Base-by-base conservation (phyloP, 2,888 invertebrate species). In the Drosophila subquinaria region DNA sequence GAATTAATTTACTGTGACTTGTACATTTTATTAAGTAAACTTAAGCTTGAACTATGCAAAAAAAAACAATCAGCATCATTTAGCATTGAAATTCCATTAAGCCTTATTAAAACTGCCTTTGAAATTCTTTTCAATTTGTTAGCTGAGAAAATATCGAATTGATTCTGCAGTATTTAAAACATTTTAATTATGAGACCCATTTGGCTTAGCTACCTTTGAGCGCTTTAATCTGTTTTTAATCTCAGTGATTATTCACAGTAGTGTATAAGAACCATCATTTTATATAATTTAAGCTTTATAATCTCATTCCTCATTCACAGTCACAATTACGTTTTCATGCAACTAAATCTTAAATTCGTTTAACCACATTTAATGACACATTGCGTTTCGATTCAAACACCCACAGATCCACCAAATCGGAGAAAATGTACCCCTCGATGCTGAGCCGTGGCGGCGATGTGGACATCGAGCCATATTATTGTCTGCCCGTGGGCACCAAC, bases 381-480 rank as follows among this genome's bases (percentile, higher is more conserved):
- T 27, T 20, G 4, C 20, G 2, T 15, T 42, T 23, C 27, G 6
- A 17, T 73, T 62, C 45, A 59, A 45, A 55, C 52, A 60, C 56
- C 43, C 70, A 51, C 95, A 97, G 97, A 93, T 98, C 98, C 45
- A 98, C 98, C 17, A 98, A 98, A 93, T 98, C 98, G 10, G 98
- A 98, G 93, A 98, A 98, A 93, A 94, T 98, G 92, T 98, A 98
- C 93, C 97, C 97, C 38, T 97, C 97, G 72, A 97, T 97, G 97
- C 93, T 97, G 88, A 97, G 96, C 85, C 94, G 96, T 73, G 96
- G 96, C 90, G 95, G 96, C 82, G 95, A 97, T 88, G 96, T 97
- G 69, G 97, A 97, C 92, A 95, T 96, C 76, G 97, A 97, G 91
- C 96, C 97, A 0, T 97, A 97, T 92, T 97, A 97, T 92, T 97